Evolutionary conservation across 2,797 vertebrate species (phyloP), one percentile per base, ranked within the genome.

Genomic region (Lepilemur septentrionalis): DNA sequence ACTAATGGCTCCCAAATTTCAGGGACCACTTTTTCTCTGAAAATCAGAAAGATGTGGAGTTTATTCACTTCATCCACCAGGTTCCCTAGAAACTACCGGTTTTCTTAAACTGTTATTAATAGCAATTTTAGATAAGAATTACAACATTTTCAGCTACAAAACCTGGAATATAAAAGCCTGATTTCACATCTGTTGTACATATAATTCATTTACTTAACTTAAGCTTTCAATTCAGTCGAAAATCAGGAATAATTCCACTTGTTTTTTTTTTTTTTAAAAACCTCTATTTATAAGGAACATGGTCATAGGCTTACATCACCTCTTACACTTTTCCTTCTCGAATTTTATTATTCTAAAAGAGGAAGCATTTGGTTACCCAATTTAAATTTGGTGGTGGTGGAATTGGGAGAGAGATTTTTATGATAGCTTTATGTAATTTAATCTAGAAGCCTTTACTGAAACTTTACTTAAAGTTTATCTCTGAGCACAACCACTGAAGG

Each of bases 191-290:
- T 87, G 63, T 55, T 95, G 32, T 88, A 8, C n/a, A 82, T 93
- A 82, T 91, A 96, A 70, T 61, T 87, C 30, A 82, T 89, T 97
- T 73, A 85, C 32, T 85, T 92, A 91, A 82, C 4, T 11, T 79
- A 93, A 75, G 67, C 14, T 43, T 93, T 96, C 91, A 92, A 82
- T 92, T 92, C 41, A 81, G 28, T 78, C 72, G 59, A 78, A 93
- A 92, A 94, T 85, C 48, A 67, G 65, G 48, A 96, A 85, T 88
- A 96, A 94, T 95, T 95, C 90, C 50, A 84, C 30, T 85, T 76
- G 87, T 11, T 18, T 48, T 14, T 48, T 63, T n/a, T 63, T 63
- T 28, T 67, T 79, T 81, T 82, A 20, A 65, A 75, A 86, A 80
- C 0, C 22, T 81, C 85, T 79, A 73, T 96, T 95, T 93, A 52